A percentile compares a stretch with the other conserved stretches of the same genome.
These are phyloP conservation scores for Lamprologus speciosus DNA, from an alignment of 2,113 vertebrate genomes.

Conservation along the genomic window DNA sequence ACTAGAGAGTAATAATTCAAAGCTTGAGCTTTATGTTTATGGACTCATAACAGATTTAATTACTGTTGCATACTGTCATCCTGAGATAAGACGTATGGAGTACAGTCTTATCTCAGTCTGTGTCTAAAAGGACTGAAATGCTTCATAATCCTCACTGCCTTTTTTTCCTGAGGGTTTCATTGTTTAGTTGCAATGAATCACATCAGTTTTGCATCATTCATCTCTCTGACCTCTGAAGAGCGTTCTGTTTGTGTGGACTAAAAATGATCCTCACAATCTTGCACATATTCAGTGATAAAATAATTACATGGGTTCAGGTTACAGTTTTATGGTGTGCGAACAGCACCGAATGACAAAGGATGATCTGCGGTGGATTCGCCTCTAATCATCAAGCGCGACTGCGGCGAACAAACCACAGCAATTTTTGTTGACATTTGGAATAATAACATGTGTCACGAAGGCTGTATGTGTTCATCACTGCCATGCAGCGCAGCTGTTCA, in stretches of 20 bases:
- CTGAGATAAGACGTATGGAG: not conserved
- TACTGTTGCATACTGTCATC: not conserved
- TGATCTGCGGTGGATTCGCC: not conserved
- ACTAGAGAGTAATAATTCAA: not conserved
- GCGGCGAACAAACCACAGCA: not conserved
- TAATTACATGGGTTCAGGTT: not conserved
- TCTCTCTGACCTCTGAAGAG: not conserved
- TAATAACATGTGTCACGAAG: conserved; percentile 7
- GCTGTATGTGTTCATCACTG: not conserved
- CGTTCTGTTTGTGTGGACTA: not conserved
- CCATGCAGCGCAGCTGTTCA: conserved; percentile 7
- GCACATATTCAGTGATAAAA: not conserved
- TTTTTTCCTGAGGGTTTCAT: not conserved
- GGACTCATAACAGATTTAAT: not conserved
- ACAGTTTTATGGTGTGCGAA: not conserved
- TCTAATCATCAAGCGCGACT: not conserved
- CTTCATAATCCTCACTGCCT: not conserved
- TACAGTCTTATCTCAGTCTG: not conserved
- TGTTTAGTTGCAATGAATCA: not conserved
- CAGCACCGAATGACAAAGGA: not conserved
- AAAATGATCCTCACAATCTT: not conserved
- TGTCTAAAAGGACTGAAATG: not conserved
- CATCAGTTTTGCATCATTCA: not conserved
- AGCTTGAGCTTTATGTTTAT: not conserved
- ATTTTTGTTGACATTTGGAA: conserved; percentile 18